phyloP scores from a whole-genome alignment of 64 coral and sea anemone species.

The Anthopleura sola region DNA sequence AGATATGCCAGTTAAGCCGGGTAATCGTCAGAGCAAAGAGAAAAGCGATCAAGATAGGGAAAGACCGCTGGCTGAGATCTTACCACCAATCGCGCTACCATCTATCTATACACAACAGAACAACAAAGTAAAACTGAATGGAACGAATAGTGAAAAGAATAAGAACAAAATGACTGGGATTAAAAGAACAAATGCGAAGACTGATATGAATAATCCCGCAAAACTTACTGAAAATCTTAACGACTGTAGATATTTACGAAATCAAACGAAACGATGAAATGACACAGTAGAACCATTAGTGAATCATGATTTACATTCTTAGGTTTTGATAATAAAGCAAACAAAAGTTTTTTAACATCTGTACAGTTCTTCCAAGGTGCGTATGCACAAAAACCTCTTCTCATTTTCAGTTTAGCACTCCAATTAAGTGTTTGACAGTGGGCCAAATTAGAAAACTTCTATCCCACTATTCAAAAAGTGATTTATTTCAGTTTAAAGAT shows the following conservation, averaged over 20 bases:
- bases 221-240: slow-evolving; percentile 1
- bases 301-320: too few species aligned
- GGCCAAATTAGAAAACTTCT: too few species aligned
- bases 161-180: not conserved
- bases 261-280: not conserved
- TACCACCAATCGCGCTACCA: slow-evolving; percentile 7
- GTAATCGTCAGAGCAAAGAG: not conserved
- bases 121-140: not conserved
- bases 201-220: not conserved
- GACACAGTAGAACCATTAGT: too few species aligned
- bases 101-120: not conserved
- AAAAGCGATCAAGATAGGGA: not conserved
- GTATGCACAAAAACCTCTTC: too few species aligned
- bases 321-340: too few species aligned
- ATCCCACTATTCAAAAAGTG: too few species aligned
- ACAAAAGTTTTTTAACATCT: too few species aligned
- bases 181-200: not conserved
- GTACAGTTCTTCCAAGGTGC: too few species aligned
- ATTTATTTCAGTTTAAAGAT: too few species aligned
- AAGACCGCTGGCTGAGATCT: slow-evolving; percentile 2
- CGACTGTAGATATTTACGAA: not conserved
- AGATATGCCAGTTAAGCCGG: not conserved
- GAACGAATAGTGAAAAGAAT: not conserved
- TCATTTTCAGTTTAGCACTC: too few species aligned
- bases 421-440: too few species aligned